These are phyloP conservation scores for Scelioninae gen. 1 DNA, from an alignment of 2,888 invertebrate species.

Conservation along the genomic window DNA sequence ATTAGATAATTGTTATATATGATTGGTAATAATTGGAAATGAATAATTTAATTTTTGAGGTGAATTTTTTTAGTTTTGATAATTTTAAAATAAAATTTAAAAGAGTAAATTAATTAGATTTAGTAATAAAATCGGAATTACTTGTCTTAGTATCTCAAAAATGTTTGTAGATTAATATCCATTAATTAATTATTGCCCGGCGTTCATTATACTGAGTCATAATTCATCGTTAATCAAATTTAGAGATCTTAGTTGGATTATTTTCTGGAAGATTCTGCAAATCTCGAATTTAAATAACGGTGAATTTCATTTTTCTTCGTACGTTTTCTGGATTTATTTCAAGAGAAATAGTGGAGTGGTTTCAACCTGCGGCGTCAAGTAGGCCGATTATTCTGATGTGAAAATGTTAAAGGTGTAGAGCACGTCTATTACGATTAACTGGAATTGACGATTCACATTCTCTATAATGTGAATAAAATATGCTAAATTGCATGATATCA, in stretches of 20 bases:
- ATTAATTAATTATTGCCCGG: neutral
- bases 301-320: conserved; percentile 27
- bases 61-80: no score
- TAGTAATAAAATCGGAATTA: no score
- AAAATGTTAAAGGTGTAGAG: conserved; percentile 63
- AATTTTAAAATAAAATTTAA: no score
- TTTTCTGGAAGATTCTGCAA: neutral
- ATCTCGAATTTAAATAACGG: conserved; percentile 19
- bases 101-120: no score
- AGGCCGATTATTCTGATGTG: conserved; percentile 61
- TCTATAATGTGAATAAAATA: conserved; percentile 47
- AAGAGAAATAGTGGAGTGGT: conserved; percentile 46
- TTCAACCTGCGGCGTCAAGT: conserved; percentile 54
- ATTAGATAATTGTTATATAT: no score
- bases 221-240: neutral
- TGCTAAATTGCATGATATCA: conserved; percentile 44
- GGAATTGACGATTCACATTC: conserved; percentile 51
- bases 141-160: neutral
- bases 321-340: conserved; percentile 50
- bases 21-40: no score
- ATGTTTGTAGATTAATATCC: neutral
- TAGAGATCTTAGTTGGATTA: neutral
- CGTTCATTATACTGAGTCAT: neutral
- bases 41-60: no score
- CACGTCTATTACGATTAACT: conserved; percentile 59